These are phyloP conservation scores for Drosophila atripex DNA, from an alignment of 2,888 invertebrate genomes.

Conservation along the genomic window DNA sequence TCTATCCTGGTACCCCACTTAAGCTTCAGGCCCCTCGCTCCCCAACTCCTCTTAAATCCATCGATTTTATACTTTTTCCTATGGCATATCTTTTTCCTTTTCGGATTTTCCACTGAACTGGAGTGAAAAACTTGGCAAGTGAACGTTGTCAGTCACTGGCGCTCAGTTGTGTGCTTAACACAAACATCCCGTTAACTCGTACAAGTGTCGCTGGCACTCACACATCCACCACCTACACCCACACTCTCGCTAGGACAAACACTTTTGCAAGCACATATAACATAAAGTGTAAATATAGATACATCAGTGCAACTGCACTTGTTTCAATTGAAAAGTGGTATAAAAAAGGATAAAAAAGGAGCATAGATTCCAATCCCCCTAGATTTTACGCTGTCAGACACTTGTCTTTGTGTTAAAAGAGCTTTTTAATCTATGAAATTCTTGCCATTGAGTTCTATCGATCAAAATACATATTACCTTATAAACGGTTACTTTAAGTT, in stretches of 20 bases:
- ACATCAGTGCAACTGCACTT: conserved; percentile 47
- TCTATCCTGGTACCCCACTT: conserved; percentile 21
- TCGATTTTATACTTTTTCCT: conserved; percentile 61
- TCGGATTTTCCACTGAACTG: conserved; percentile 42
- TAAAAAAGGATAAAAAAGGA: conserved; percentile 3
- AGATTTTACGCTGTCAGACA: conserved; percentile 7
- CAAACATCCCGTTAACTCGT: conserved; percentile 52
- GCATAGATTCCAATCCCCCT: conserved; percentile 7
- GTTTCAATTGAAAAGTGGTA: conserved; percentile 23
- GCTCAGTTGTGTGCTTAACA: conserved; percentile 36
- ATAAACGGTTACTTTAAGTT: background rate
- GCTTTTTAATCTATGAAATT: background rate
- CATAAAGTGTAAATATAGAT: conserved; percentile 36
- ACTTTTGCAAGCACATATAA: conserved; percentile 16
- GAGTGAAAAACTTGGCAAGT: conserved; percentile 53
- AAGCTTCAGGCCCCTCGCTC: conserved; percentile 20
- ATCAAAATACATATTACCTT: background rate
- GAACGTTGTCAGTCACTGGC: conserved; percentile 40
- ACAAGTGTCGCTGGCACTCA: conserved; percentile 39
- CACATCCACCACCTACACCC: conserved; percentile 2
- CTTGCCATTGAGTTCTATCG: background rate
- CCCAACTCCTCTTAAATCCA: conserved; percentile 16
- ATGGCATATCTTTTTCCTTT: conserved; percentile 14
- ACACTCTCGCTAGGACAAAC: conserved; percentile 7
- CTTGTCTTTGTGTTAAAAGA: background rate